Evolutionary conservation across 2,797 vertebrate genomes (phyloP), one percentile per base, ranked within the genome.

Genomic region (Ceyx erithaca): DNA sequence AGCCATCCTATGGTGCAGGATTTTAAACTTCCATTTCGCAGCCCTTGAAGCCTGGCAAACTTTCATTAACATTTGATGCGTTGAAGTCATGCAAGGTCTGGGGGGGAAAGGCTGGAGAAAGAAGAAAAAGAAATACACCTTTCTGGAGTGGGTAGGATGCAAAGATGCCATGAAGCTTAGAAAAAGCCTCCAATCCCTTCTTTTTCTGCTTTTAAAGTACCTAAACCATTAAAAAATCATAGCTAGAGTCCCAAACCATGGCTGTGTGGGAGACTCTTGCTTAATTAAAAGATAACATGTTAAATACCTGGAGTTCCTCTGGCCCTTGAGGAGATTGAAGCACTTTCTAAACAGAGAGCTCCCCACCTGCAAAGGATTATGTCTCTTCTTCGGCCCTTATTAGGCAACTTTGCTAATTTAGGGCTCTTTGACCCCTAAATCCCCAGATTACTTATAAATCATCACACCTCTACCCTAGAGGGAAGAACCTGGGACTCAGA

Each of bases 61-160:
- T 93, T 94, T 85, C 91, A 94, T 96, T 92, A 94, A 92, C 89
- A 95, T 95, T 96, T 93, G 90, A 95, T 95, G 91, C 79, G 85
- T 93, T 87, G 85, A 81, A 95, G 95, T 94, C 92, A 85, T 80
- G 87, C 63, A 2, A 93, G 85, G 69, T 93, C 80, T 69, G 37
- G 59, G 70, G 78, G 85, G 55, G 15, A 76, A 70, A 80, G 45
- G 54, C 58, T 85, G 33, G 49, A 49, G 55, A 84, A 54, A 33
- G 33, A 77, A 58, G 54, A 57, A 35, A 66, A 85, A 83, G 35
- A 79, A 69, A 49, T 8, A 6, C 46, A 91, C 87, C 71, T 94
- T 94, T 92, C 25, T 31, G 67, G 87, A 86, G 18, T 1, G 0
- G 4, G 8, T 9, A 25, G 67, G 78, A 78, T 33, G 33, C 15